phyloP scores from a whole-genome alignment of 2,113 vertebrate genomes.

The Corynorhinus townsendii region DNA sequence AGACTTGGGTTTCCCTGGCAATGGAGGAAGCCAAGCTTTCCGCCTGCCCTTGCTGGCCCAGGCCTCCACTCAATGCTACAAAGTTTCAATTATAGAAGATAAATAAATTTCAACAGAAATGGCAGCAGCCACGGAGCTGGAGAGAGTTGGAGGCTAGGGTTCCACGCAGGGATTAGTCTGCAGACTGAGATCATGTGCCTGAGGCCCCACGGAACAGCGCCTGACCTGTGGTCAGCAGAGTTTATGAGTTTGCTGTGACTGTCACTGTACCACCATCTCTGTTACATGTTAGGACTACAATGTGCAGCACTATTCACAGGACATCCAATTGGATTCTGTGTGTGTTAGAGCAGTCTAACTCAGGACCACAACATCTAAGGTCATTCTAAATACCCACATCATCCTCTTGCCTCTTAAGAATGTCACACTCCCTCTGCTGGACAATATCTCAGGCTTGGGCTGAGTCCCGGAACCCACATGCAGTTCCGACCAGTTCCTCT shows the following conservation, averaged over 20 bases:
- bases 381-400: neutral
- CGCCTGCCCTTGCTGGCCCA: too few species aligned
- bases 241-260: neutral
- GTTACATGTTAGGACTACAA: neutral
- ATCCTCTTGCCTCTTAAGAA: neutral
- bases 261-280: neutral
- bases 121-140: too few species aligned
- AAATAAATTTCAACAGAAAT: too few species aligned
- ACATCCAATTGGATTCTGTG: too few species aligned
- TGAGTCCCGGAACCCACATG: neutral
- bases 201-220: neutral
- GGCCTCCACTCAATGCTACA: too few species aligned
- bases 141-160: too few species aligned
- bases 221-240: fast-evolving
- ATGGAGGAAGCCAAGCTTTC: too few species aligned
- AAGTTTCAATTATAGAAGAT: too few species aligned
- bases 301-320: neutral
- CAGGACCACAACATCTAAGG: neutral
- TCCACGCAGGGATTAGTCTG: too few species aligned
- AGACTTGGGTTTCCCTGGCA: too few species aligned
- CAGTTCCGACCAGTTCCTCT: neutral
- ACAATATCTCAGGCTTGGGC: neutral
- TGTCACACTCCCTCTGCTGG: conserved; percentile 59
- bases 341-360: neutral
- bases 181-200: neutral